phyloP scores from a whole-genome alignment of 2,888 invertebrate genomes.

The Flexamia atlantica region DNA sequence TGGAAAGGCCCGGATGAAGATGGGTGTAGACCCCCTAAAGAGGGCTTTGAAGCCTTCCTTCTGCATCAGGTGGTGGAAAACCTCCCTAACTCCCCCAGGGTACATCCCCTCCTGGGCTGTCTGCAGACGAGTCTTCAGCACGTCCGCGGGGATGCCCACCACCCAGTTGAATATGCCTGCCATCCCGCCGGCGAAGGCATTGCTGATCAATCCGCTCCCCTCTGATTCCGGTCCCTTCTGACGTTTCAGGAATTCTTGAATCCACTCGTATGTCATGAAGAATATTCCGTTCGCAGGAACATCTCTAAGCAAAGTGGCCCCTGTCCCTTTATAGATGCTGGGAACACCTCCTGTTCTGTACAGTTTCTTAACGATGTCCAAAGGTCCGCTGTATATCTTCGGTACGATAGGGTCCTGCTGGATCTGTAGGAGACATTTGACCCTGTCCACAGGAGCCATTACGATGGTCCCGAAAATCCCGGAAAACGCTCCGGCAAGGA shows the following conservation, averaged over 20 bases:
- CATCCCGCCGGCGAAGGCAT: constrained; percentile 95
- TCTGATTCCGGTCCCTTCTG: constrained; percentile 82
- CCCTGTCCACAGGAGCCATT: constrained; percentile 99
- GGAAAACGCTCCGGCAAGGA: constrained; percentile 96
- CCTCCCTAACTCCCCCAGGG: constrained; percentile 93
- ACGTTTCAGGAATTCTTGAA: constrained; percentile 89
- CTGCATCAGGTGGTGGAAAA: constrained; percentile 90
- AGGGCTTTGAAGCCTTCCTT: constrained; percentile 93
- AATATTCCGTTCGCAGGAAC: constrained; percentile 99
- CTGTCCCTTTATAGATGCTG: constrained; percentile 95
- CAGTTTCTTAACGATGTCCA: constrained; percentile 93
- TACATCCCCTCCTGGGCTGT: constrained; percentile 98
- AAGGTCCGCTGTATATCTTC: constrained; percentile 90
- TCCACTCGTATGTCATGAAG: constrained; percentile 96
- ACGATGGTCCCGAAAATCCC: constrained; percentile 97
- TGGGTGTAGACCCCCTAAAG: constrained; percentile 96
- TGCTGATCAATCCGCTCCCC: constrained; percentile 84
- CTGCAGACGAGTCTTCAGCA: constrained; percentile 97
- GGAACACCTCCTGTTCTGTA: constrained; percentile 95
- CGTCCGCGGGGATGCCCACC: constrained; percentile 98
- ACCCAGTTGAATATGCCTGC: constrained; percentile 99
- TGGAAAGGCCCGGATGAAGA: constrained; percentile 98
- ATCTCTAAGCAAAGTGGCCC: constrained; percentile 92
- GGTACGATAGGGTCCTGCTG: constrained; percentile 75
- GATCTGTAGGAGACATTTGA: constrained; percentile 97